Evolutionary conservation across 2,797 vertebrate genomes (phyloP).

Genomic region (Heteromormyrus szaboi): DNA sequence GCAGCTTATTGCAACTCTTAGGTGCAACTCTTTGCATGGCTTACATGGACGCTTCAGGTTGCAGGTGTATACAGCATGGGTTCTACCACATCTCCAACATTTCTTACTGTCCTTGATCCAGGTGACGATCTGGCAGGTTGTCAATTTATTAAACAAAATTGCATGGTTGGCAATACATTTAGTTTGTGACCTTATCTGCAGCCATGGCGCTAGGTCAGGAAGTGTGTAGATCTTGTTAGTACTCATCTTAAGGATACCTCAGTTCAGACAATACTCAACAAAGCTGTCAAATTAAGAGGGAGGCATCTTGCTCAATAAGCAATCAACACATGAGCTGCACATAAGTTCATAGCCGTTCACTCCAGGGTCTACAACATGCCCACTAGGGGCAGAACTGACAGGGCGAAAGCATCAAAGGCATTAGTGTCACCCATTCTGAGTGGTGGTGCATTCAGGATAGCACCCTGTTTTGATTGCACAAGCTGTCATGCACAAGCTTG

Average conservation of each 20-base stretch:
- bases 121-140: neutral
- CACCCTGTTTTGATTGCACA: conserved; percentile 12
- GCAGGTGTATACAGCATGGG: too few relatives aligned
- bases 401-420: conserved; percentile 26
- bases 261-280: conserved; percentile 22
- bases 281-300: conserved; percentile 24
- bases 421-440: conserved; percentile 26
- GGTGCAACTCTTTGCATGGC: neutral
- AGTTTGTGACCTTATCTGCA: conserved; percentile 27
- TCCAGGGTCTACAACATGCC: conserved; percentile 31
- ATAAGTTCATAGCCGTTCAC: conserved; percentile 20
- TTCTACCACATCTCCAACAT: neutral
- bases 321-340: conserved; percentile 13
- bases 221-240: conserved; percentile 27
- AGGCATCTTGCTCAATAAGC: conserved; percentile 30
- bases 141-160: neutral
- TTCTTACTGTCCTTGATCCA: neutral
- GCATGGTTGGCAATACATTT: conserved; percentile 16
- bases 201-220: conserved; percentile 22
- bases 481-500: conserved; percentile 12
- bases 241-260: conserved; percentile 22
- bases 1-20: neutral
- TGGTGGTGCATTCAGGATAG: neutral
- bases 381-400: conserved; percentile 25
- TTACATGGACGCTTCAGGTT: neutral